These are phyloP conservation scores for Tragopan temminckii DNA, from an alignment of 2,797 vertebrate genomes.

Conservation along the genomic window DNA sequence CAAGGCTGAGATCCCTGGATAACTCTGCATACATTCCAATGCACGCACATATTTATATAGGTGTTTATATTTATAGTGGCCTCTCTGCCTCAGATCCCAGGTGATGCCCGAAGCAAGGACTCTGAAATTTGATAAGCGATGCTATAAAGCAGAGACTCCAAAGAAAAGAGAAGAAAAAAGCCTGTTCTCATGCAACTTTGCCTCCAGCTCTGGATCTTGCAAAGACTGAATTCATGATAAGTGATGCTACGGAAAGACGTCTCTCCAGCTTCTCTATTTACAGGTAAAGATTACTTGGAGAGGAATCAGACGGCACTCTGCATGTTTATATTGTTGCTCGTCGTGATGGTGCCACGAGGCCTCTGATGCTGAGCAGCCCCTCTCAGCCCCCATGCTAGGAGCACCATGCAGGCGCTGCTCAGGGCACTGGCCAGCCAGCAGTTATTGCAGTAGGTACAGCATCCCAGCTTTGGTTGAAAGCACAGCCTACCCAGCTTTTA, in stretches of 20 bases:
- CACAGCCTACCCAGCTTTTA: background rate
- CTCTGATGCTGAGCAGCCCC: background rate
- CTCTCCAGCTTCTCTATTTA: background rate
- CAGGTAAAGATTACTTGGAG: background rate
- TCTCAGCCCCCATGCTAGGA: no score
- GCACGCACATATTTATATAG: background rate
- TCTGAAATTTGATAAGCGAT: fast-evolving
- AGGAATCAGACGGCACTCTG: background rate
- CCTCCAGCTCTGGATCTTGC: background rate
- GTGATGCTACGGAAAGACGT: background rate
- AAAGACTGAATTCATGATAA: background rate
- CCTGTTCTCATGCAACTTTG: background rate
- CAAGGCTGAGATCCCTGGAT: background rate
- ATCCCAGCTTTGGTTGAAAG: background rate
- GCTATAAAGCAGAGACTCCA: background rate
- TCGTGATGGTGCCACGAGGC: background rate
- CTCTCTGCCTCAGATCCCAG: background rate
- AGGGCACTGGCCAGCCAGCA: no score
- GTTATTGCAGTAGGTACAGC: background rate
- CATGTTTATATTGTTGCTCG: background rate
- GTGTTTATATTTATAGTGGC: background rate
- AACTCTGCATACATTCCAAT: background rate
- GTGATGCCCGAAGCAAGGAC: background rate
- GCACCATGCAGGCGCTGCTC: background rate
- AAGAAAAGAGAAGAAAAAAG: background rate